Evolutionary conservation across 2,888 invertebrate species (phyloP), one percentile per base, ranked within the genome.

Genomic region (Drosophila seclusa): DNA sequence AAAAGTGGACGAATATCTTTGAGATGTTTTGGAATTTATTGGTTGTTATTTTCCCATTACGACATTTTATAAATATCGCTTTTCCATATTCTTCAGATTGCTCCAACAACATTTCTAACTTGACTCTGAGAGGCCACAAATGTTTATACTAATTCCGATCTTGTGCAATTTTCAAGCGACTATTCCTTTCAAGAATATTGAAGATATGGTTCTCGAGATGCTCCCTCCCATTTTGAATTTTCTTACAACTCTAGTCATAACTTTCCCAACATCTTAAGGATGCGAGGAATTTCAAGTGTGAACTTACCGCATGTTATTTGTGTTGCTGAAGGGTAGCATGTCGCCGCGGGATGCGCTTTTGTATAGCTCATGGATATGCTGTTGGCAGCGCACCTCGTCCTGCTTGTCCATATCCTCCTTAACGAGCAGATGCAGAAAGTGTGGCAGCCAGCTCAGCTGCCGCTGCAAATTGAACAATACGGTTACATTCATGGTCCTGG

Each of bases 401-500:
- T 97, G 97, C n/a, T 97, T 96, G 0, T 96, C 96, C 74, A 99
- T 93, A 38, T 95, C 95, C 77, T 98, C 97, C 91, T 98, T 97
- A 0, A 96, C 95, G 86, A 98, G 96, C 57, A 98, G 93, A 11
- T 95, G 94, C 0, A 97, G 95, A 40, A 99, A 93, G 0, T 97
- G 97, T 75, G 98, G 97, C 36, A 99, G 93, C 0, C 98, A 97
- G 80, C 97, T 97, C 76, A 98, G 94, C 80, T 96, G 96, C 90
- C 96, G 96, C 50, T 91, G 91, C 76, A 97, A 93, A 92, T 97
- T 98, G 87, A 97, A 98, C 91, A 98, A 96, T 36, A 98, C 94
- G 0, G 98, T 98, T 5, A 97, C 96, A 29, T 97, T 97, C 76
- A 98, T 96, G 0, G 98, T 98, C 76, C 98, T 95, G 0, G 98